A percentile compares a stretch with the other conserved stretches of the same genome.
These are phyloP conservation scores for Ellobius talpinus DNA, from an alignment of 2,113 vertebrate genomes.

Conservation along the genomic window DNA sequence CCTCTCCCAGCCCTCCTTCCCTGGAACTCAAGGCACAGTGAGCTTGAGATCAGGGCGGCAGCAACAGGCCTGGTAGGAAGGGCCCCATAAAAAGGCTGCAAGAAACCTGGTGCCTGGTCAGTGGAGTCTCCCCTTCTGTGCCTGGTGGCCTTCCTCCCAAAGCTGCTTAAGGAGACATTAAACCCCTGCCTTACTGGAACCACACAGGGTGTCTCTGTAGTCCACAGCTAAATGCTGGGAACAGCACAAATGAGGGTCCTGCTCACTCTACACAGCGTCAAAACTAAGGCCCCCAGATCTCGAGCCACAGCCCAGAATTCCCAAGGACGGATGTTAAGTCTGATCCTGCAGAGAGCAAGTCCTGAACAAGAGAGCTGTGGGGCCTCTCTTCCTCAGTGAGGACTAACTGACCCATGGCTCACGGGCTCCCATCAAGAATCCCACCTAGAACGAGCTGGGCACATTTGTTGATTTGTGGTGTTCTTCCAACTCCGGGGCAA, in stretches of 20 bases:
- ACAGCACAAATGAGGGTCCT: not conserved
- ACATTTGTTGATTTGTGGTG: not conserved
- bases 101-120: not conserved
- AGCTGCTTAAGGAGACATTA: not conserved
- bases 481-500: not conserved
- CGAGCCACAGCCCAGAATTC: no score
- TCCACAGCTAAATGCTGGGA: not conserved
- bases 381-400: fast-evolving
- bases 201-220: not conserved
- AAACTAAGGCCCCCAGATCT: not conserved
- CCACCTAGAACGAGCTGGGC: fast-evolving
- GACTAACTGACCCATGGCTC: fast-evolving
- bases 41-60: not conserved
- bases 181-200: not conserved
- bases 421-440: not conserved
- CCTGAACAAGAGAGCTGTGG: not conserved
- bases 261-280: not conserved
- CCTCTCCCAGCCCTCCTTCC: no score
- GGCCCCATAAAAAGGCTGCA: fast-evolving
- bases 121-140: not conserved
- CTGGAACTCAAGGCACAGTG: fast-evolving
- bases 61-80: not conserved
- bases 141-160: not conserved
- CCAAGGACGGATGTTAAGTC: not conserved
- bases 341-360: not conserved